Evolutionary conservation across 2,113 vertebrate species (phyloP), one percentile per base, ranked within the genome.

Genomic region (Dicaeum eximium): DNA sequence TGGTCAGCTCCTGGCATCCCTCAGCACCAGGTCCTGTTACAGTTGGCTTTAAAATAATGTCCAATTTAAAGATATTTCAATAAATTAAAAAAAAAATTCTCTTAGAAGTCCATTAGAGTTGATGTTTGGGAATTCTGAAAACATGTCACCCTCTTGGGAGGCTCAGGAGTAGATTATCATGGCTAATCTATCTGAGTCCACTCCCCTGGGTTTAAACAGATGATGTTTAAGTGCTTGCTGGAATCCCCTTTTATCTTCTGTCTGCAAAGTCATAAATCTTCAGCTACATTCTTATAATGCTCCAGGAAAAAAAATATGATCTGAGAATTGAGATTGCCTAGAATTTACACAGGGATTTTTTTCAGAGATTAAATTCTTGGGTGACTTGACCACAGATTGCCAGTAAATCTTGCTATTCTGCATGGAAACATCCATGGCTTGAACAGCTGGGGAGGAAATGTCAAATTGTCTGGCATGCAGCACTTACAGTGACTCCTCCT

Each of bases 231-330:
- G 54, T 31, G 13, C 35, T 58, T 90, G 30, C n/a, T 92, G 75
- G 44, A 93, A 95, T 90, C 31, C 23, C 31, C 50, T 95, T 95
- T 90, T 86, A 57, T 88, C 74, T 92, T 88, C 53, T 64, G 35
- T 62, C 69, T 90, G 28, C 21, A 86, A 88, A 83, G 54, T 1
- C 3, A 83, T 58, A 80, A 77, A 86, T 90, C 45, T 65, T 58
- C 42, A 67, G 35, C 31, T 66, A 58, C 23, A 33, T 3, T 69
- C 35, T 51, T 45, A 22, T 2, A 62, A 30, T 6, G 22, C 13
- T 48, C 37, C 24, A 83, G 33, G 42, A 48, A 53, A 88, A 53
- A 53, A 42, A 54, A 33, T 25, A 72, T 72, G 3, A 90, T 61
- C 45, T 73, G 91, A 83, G 62, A 88, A 69, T 13, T 65, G 66